These are phyloP conservation scores for Forbesichthys papilliferus DNA, from an alignment of 2,113 vertebrate species.

Conservation along the genomic window DNA sequence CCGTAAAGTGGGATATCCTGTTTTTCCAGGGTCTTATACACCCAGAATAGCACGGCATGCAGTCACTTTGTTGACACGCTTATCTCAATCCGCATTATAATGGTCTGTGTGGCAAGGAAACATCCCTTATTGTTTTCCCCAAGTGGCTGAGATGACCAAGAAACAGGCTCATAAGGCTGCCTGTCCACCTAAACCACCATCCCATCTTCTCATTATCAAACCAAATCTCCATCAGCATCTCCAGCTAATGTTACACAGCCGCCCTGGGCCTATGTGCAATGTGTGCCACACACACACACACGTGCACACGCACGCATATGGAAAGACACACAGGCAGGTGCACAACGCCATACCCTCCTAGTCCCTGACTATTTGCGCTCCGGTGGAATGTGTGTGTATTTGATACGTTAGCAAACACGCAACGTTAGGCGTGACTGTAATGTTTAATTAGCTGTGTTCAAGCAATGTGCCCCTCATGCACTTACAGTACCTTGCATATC, in stretches of 20 bases:
- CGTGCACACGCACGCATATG: not conserved
- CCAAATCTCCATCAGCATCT: constrained; percentile 38
- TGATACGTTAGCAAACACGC: constrained; percentile 14
- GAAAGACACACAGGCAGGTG: not conserved
- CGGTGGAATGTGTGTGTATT: constrained; percentile 19
- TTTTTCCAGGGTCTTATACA: constrained; percentile 65
- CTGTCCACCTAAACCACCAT: constrained; percentile 7
- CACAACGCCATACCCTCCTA: constrained; percentile 2
- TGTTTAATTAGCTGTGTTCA: constrained; percentile 28
- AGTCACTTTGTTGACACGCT: constrained; percentile 54
- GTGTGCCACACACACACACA: constrained; percentile 15
- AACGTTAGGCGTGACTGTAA: constrained; percentile 27
- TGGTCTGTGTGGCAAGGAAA: constrained; percentile 57
- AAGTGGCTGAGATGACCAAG: constrained; percentile 6
- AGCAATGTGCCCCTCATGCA: constrained; percentile 31
- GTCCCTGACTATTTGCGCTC: not conserved
- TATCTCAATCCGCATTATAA: constrained; percentile 48
- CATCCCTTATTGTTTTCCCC: constrained; percentile 58
- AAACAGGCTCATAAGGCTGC: not conserved
- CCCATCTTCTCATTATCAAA: constrained; percentile 31
- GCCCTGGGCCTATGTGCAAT: constrained; percentile 1
- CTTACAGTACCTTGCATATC: constrained; percentile 37
- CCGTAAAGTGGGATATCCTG: constrained; percentile 71
- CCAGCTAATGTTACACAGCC: constrained; percentile 28
- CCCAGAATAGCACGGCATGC: constrained; percentile 64